phyloP scores from a whole-genome alignment of 2,888 invertebrate species.

The Cryptocheilus praepositus region DNA sequence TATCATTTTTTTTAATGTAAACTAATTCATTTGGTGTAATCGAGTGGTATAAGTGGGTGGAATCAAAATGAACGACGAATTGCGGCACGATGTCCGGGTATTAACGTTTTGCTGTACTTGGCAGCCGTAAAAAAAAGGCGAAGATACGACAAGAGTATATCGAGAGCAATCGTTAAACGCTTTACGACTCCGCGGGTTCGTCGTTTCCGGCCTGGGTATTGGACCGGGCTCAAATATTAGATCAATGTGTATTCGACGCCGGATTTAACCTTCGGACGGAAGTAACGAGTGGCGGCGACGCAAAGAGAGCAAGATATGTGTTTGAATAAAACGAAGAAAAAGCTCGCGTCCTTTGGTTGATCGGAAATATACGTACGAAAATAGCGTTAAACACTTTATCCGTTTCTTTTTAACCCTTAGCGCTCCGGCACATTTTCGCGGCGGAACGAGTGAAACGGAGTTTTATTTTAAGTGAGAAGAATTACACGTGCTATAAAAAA shows the following conservation, averaged over 20 bases:
- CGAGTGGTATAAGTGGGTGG: neutral
- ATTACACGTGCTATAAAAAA: too few relatives aligned
- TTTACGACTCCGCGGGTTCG: constrained; percentile 33
- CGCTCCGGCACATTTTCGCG: too few relatives aligned
- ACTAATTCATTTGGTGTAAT: too few relatives aligned
- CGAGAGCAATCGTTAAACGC: constrained; percentile 36
- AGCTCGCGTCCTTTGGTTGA: too few relatives aligned
- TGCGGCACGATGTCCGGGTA: too few relatives aligned
- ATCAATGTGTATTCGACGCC: constrained; percentile 17
- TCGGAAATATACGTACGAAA: too few relatives aligned
- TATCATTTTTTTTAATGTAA: too few relatives aligned
- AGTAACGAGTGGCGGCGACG: constrained; percentile 15
- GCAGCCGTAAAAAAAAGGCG: constrained; percentile 16
- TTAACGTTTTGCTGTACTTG: too few relatives aligned
- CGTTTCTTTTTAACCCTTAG: too few relatives aligned
- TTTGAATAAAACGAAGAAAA: constrained; percentile 15
- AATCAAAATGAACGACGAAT: neutral
- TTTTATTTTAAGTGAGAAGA: too few relatives aligned
- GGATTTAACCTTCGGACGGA: constrained; percentile 25
- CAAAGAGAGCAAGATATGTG: constrained; percentile 22
- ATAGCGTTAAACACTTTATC: too few relatives aligned
- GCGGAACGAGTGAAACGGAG: too few relatives aligned
- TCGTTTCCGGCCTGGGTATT: constrained; percentile 16
- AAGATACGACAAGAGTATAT: constrained; percentile 24
- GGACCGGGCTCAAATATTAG: constrained; percentile 12